Evolutionary conservation across 2,113 vertebrate genomes (phyloP), one percentile per base, ranked within the genome.

Genomic region (Pristiophorus japonicus): DNA sequence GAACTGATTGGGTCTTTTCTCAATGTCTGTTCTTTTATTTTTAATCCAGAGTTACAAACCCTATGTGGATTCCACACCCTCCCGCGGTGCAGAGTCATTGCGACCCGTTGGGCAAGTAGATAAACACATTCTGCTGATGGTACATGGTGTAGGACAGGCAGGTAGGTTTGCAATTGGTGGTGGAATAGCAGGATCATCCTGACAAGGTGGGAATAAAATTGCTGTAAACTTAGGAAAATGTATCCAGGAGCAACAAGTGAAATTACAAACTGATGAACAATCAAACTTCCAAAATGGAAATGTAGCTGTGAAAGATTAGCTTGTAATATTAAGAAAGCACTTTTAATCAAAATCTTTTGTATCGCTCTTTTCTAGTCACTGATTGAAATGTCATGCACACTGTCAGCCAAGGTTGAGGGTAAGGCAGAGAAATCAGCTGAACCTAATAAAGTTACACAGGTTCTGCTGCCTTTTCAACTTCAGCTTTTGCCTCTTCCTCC

Each of bases 51-150:
- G 97, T 66, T 98, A 98, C 95, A 98, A 98, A 95, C 98, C 97
- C 34, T 98, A 98, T 91, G 96, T 98, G 96, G 98, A 98, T 30
- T 0, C 97, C 95, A 96, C 96, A 3, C 97, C 97, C 0, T 97
- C 96, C 95, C 97, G 98, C 22, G 96, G 96, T 6, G 96, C 97
- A 47, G 99, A 99, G 95, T 97, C 98, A 45, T 96, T 98, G 27
- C 98, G 99, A 62, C 98, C 98, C 0, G 98, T 99, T 96, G 99
- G 99, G 96, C 99, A 99, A 85, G 98, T 99, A 55, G 99, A 99
- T 97, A 99, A 99, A 95, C 99, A 99, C 96, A 99, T 99, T 96
- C 98, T 99, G 96, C 97, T 99, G 88, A 97, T 99, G 96, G 99
- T 99, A 20, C 99, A 99, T 96, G 99, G 99, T 27, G 98, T 99